Base-by-base conservation (phyloP, 2,797 vertebrate species). In the Falco novaeseelandiae region DNA sequence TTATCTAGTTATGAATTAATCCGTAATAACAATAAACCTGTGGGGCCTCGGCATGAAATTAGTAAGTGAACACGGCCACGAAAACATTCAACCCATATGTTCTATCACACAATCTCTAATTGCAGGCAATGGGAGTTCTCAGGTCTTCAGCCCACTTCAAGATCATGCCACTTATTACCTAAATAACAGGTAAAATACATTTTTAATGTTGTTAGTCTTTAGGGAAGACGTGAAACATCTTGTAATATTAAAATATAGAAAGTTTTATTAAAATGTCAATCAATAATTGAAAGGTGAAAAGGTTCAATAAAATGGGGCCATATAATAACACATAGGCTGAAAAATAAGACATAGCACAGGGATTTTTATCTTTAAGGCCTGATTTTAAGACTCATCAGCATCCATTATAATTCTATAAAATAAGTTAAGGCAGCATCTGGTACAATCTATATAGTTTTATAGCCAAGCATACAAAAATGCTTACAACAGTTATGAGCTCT, bases 351-450 rank as follows among this genome's bases (percentile, higher is more conserved):
- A 69, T 9, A 83, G 44, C 15, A 81, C 81, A 87, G 22, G 42
- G n/a, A 66, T 84, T 91, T 96, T 93, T 90, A 79, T 93, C 55
- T 94, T 91, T 61, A 91, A 88, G 38, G 21, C 46, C 65, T 81
- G 54, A 57, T 34, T 96, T 48, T 74, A 95, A 93, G 76, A 87
- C 30, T 81, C 85, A 57, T 95, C 55, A 94, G 36, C 72, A 89
- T 87, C 82, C 66, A 91, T 95, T 94, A 93, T 79, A 94, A 90
- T 95, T 97, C 88, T 83, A 91, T 95, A 96, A 97, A 96, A 74
- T 88, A 87, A 87, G 77, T 78, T 91, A 92, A 72, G n/a, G 49
- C 46, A 89, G 79, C 87, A 96, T 89, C 92, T 96, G 90, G 65
- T 92, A 90, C 57, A 79, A 93, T 62, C 84, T 91, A 74, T 92